Evolutionary conservation across 2,113 vertebrate genomes (phyloP).

Genomic region (Nothoprocta perdicaria): DNA sequence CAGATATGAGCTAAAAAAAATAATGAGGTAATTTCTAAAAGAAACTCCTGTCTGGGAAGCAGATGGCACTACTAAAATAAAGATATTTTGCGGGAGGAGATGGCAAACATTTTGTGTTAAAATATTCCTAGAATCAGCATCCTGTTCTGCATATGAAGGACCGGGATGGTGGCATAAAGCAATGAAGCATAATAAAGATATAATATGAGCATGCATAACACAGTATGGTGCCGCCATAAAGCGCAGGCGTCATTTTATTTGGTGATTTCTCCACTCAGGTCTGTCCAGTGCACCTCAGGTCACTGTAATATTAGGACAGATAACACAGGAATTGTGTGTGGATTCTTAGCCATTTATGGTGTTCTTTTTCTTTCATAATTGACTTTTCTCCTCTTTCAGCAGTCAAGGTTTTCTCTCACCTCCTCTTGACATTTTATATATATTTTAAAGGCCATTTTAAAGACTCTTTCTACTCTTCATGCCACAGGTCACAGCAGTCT

Average conservation of each 20-base stretch:
- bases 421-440: neutral
- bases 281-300: neutral
- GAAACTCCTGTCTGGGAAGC: neutral
- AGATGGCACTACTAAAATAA: constrained; percentile 5
- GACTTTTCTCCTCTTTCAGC: neutral
- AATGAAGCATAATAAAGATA: neutral
- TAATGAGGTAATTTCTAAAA: neutral
- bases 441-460: neutral
- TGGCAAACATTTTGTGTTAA: constrained; percentile 40
- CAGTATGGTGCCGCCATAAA: neutral
- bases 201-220: neutral
- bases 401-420: rapidly evolving
- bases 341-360: neutral
- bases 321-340: rapidly evolving
- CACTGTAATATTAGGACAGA: neutral
- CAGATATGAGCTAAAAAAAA: neutral
- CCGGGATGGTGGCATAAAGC: neutral
- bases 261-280: rapidly evolving
- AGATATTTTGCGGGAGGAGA: constrained; percentile 27
- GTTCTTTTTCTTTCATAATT: neutral
- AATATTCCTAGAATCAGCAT: neutral
- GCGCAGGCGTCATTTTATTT: neutral
- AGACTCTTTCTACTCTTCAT: neutral
- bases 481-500: rapidly evolving
- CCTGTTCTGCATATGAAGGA: neutral